Conservation (phyloP, 1,140 invertebrate species). For the Zaprionus tsacasi region DNA sequence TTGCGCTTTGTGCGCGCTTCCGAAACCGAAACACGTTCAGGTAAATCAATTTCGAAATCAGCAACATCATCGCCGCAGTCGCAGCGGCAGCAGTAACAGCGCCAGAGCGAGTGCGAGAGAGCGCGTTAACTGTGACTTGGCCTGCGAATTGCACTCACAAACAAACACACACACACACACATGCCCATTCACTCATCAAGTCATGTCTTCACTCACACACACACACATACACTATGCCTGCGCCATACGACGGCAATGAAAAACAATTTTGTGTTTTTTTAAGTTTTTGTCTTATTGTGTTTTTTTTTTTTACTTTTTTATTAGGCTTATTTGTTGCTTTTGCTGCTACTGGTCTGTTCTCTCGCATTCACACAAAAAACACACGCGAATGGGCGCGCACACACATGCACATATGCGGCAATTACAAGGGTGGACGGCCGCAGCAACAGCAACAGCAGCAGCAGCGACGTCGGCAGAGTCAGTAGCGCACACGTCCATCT, state of each 20-base stretch:
- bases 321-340: constrained; percentile 40
- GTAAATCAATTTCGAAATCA: constrained; percentile 69
- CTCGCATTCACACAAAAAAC: constrained; percentile 27
- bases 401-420: constrained; percentile 44
- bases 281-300: constrained; percentile 68
- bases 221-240: constrained; percentile 7
- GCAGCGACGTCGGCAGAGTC: constrained; percentile 16
- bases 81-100: constrained; percentile 4
- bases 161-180: constrained; percentile 14
- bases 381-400: constrained; percentile 28
- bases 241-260: constrained; percentile 50
- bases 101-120: constrained; percentile 10
- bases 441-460: constrained; percentile 16
- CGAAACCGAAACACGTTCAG: constrained; percentile 57
- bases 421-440: constrained; percentile 74
- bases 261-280: constrained; percentile 55
- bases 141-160: constrained; percentile 44
- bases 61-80: constrained; percentile 46
- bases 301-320: constrained; percentile 23
- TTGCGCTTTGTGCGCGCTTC: constrained; percentile 36
- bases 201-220: constrained; percentile 11
- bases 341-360: constrained; percentile 49
- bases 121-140: constrained; percentile 19
- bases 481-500: constrained; percentile 29
- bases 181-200: constrained; percentile 19